Conservation (phyloP, 2,888 invertebrate species). For the Limnephilus rhombicus region DNA sequence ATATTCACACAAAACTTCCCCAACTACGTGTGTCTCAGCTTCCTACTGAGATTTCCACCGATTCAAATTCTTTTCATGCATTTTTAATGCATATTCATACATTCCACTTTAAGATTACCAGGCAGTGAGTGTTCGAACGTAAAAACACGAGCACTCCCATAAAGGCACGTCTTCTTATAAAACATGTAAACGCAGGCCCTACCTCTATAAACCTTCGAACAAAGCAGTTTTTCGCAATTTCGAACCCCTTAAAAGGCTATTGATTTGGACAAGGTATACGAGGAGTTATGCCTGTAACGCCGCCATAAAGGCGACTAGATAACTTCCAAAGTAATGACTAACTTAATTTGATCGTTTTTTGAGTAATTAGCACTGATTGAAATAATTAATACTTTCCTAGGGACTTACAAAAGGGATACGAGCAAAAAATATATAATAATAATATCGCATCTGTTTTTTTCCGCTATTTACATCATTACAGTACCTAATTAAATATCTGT, state of each 20-base stretch:
- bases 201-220: conserved; percentile 1
- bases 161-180: conserved; percentile 37
- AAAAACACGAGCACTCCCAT: conserved; percentile 41
- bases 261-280: neutral
- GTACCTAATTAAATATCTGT: too few relatives aligned
- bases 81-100: conserved; percentile 66
- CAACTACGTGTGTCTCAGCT: conserved; percentile 41
- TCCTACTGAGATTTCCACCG: conserved; percentile 52
- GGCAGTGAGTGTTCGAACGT: conserved; percentile 25
- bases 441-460: neutral
- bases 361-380: neutral
- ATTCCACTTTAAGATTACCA: conserved; percentile 60
- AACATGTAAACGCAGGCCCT: conserved; percentile 20
- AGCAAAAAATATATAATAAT: neutral
- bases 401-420: neutral
- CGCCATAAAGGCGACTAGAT: neutral
- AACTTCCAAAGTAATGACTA: neutral
- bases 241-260: neutral
- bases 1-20: conserved; percentile 56
- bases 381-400: neutral
- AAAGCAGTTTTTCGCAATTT: neutral
- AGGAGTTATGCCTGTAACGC: neutral
- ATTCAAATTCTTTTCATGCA: conserved; percentile 64
- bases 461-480: neutral
- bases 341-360: neutral